Conservation (phyloP, 2,113 vertebrate species). For the Elachura formosa region DNA sequence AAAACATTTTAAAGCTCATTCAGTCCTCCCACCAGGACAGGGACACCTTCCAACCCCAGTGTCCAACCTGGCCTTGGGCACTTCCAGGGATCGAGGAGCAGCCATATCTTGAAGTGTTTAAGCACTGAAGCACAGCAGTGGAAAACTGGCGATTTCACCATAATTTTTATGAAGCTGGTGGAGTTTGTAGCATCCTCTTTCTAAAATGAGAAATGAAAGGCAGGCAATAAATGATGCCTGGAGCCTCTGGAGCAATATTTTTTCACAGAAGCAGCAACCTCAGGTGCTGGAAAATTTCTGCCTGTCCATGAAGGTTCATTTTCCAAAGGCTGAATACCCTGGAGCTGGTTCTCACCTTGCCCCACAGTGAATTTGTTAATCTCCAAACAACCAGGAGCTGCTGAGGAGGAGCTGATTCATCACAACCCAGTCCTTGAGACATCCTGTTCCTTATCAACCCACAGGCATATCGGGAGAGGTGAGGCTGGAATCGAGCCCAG, state of each 20-base stretch:
- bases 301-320: rapidly evolving
- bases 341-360: not conserved
- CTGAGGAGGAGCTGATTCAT: not conserved
- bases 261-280: not conserved
- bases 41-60: rapidly evolving
- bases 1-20: not conserved
- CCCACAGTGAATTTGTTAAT: not conserved
- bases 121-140: not conserved
- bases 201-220: not conserved
- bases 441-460: not conserved
- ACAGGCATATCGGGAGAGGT: not conserved
- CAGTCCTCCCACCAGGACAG: not conserved
- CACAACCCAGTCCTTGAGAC: not conserved
- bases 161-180: not conserved
- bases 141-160: not conserved
- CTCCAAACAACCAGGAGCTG: not conserved
- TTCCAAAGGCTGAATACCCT: not conserved
- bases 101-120: not conserved
- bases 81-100: not conserved
- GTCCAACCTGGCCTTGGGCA: rapidly evolving
- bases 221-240: rapidly evolving
- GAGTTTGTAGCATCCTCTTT: not conserved
- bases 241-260: not conserved
- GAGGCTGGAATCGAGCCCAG: not conserved
- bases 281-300: not conserved